Base-by-base conservation (phyloP, 2,797 vertebrate genomes). In the Fistularia tabacaria region DNA sequence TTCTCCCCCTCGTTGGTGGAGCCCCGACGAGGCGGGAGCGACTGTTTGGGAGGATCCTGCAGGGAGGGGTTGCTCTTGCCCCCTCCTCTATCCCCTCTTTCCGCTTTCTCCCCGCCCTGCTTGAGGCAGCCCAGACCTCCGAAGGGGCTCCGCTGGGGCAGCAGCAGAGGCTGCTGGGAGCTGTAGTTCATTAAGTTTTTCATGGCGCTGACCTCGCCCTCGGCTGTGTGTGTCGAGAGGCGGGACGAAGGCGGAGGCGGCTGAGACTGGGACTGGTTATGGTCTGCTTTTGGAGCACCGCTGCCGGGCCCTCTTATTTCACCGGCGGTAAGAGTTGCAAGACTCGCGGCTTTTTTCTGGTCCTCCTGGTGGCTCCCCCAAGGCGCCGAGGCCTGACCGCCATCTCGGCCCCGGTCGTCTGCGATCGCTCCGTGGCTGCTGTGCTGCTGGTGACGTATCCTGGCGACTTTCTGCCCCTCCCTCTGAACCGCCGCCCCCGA, bases 141-240 rank as follows among this genome's bases (percentile, higher is more conserved):
- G n/a, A 96, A 92, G 9, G 94, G 92, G 7, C 93, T 92, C 76
- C 93, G 92, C 83, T 96, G 96, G 38, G 94, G 91, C n/a, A 93
- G 81, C 52, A 91, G 73, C 89, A 90, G 85, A 74, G 43, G 94
- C 89, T 92, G 91, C 85, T 95, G 95, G 83, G 90, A 94, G 85
- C 96, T 96, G 88, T 98, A 98, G 71, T 95, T 95, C 73, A 98
- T 92, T 44, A 98, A 82, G 80, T 89, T 96, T 79, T 96, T 97
- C 93, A 98, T 98, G 87, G 96, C 95, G 0, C 92, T 95, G 37
- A 92, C 91, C 68, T 97, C 95, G 0, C 88, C 88, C 0, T 93
- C 87, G 2, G 67, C 46, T 14, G 73, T 55, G 60, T 74, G 79
- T 0, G 62, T 65, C 14, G 81, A 71, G 51, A 78, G 64, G 47